Evolutionary conservation across 2,797 vertebrate species (phyloP).

Genomic region (Pseudochromis fuscus): DNA sequence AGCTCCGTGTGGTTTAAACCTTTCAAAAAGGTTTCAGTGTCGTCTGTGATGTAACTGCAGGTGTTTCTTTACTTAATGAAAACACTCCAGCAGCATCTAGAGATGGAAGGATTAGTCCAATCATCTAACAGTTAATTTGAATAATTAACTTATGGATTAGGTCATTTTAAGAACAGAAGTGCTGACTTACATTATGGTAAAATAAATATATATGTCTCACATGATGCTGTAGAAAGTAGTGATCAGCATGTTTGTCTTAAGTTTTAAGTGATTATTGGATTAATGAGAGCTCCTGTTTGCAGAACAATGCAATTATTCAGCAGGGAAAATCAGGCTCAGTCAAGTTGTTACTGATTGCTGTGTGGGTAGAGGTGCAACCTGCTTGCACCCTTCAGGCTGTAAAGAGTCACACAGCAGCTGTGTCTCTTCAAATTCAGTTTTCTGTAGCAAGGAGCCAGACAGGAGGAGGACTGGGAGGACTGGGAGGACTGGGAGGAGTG

Average conservation of each 20-base stretch:
- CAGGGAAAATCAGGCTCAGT: not conserved
- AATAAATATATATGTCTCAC: not conserved
- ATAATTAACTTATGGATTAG: too few species aligned
- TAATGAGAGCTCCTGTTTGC: not conserved
- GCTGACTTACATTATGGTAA: not conserved
- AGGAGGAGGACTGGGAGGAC: constrained; percentile 22
- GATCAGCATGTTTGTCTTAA: not conserved
- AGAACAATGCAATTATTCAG: not conserved
- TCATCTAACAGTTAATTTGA: not conserved
- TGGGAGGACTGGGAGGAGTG: constrained; percentile 22
- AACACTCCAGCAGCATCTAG: constrained; percentile 4
- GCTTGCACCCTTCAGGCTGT: not conserved
- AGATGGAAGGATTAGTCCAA: not conserved
- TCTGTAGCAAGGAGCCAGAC: constrained; percentile 31
- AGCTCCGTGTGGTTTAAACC: not conserved
- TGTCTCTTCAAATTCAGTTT: constrained; percentile 12
- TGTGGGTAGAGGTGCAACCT: not conserved
- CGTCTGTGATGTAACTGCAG: constrained; percentile 1
- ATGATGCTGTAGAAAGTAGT: not conserved
- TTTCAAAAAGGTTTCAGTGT: not conserved
- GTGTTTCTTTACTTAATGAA: constrained; percentile 17
- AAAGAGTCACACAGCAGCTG: constrained; percentile 16
- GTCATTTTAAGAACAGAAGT: too few species aligned
- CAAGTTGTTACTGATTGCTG: constrained; percentile 3
- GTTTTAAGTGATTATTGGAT: not conserved